Evolutionary conservation across 2,113 vertebrate genomes (phyloP).

Genomic region (Herpailurus yagouaroundi): DNA sequence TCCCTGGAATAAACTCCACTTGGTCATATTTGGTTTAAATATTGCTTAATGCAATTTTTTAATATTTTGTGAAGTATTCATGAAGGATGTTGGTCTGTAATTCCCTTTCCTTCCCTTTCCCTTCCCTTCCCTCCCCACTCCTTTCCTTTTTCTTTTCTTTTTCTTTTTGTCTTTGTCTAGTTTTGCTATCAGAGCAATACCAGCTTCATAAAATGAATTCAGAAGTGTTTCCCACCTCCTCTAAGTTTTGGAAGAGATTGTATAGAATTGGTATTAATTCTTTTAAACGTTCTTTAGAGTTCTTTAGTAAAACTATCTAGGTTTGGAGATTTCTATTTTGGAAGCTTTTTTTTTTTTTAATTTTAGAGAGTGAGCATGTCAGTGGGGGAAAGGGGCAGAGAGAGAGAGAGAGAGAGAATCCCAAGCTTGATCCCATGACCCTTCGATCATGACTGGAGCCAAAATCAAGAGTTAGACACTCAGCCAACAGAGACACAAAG

Average conservation of each 20-base stretch:
- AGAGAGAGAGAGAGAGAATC: no score
- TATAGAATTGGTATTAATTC: not conserved
- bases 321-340: not conserved
- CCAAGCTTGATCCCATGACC: no score
- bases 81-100: not conserved
- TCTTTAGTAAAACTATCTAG: not conserved
- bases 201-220: not conserved
- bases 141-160: not conserved
- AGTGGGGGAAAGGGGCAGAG: no score
- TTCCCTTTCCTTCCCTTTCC: not conserved
- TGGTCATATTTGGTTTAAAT: not conserved
- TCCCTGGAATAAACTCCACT: not conserved
- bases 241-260: not conserved
- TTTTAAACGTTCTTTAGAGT: not conserved
- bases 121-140: not conserved
- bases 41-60: not conserved
- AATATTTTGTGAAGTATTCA: not conserved
- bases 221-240: not conserved
- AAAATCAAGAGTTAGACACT: no score
- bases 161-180: not conserved
- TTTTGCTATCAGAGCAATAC: not conserved
- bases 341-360: not conserved
- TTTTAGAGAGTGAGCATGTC: no score
- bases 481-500: no score
- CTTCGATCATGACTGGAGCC: no score